These are phyloP conservation scores for Acanthisitta chloris DNA, from an alignment of 2,113 vertebrate genomes.

Conservation along the genomic window DNA sequence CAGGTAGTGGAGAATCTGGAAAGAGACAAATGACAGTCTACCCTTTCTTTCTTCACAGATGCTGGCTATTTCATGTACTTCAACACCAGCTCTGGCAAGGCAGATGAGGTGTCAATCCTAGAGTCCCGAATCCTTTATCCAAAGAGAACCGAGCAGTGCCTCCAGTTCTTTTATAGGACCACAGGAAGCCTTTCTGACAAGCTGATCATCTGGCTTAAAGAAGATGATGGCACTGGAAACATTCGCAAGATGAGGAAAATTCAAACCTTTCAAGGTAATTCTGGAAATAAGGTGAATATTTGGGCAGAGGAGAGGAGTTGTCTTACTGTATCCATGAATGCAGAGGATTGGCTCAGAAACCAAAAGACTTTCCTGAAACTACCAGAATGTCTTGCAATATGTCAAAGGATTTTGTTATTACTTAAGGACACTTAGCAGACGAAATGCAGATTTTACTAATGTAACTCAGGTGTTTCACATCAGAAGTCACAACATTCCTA, in stretches of 20 bases:
- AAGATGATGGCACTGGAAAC: slow-evolving; percentile 83
- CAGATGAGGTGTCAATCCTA: slow-evolving; percentile 79
- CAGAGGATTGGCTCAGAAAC: neutral
- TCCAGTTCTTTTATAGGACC: slow-evolving; percentile 93
- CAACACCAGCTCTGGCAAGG: slow-evolving; percentile 66
- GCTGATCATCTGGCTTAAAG: slow-evolving; percentile 83
- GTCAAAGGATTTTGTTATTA: neutral
- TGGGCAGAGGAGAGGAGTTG: neutral
- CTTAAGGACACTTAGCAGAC: neutral
- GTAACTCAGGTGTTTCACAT: neutral
- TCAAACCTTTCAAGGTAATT: slow-evolving; percentile 80
- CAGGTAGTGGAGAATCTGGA: neutral
- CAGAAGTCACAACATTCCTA: neutral
- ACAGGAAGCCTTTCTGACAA: slow-evolving; percentile 80
- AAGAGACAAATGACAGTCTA: neutral
- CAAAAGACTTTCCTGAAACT: neutral
- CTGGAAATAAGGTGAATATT: neutral
- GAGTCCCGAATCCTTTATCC: slow-evolving; percentile 90
- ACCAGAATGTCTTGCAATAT: neutral
- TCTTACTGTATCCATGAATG: neutral
- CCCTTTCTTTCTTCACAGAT: slow-evolving; percentile 61
- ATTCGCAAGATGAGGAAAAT: slow-evolving; percentile 81
- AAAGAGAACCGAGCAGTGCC: slow-evolving; percentile 84
- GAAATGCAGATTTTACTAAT: neutral
- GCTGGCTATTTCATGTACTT: slow-evolving; percentile 87